phyloP scores from a whole-genome alignment of 2,113 vertebrate species.

The Maccullochella peelii region DNA sequence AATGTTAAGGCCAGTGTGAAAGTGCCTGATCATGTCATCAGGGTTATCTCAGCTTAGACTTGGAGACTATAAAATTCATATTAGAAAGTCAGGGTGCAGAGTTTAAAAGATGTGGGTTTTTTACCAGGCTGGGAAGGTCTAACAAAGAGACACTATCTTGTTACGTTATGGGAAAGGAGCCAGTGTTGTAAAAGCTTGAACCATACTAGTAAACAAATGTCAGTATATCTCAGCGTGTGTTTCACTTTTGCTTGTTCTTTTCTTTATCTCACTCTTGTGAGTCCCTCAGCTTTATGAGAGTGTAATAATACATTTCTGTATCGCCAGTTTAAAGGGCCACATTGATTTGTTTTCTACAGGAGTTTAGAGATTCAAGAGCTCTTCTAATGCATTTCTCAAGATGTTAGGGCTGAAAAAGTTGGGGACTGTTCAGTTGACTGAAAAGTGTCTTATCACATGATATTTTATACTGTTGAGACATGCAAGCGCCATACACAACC shows the following conservation, averaged over 20 bases:
- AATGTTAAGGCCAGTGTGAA: neutral
- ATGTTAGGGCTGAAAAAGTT: neutral
- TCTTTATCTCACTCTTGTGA: neutral
- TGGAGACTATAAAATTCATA: no score
- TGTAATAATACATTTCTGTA: neutral
- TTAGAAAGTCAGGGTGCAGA: no score
- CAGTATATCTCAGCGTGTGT: neutral
- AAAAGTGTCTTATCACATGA: neutral
- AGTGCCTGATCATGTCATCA: no score
- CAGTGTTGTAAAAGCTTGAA: no score
- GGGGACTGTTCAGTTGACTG: neutral
- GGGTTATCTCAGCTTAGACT: no score
- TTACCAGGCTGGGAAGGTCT: no score
- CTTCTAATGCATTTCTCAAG: neutral
- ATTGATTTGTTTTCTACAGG: neutral
- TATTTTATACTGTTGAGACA: neutral
- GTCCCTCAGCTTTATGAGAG: neutral
- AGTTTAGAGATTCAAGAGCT: neutral
- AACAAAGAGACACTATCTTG: no score
- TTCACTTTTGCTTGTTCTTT: neutral
- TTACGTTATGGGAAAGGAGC: no score
- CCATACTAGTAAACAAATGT: no score
- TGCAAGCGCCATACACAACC: neutral
- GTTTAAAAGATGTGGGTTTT: no score
- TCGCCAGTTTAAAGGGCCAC: no score